phyloP scores from a whole-genome alignment of 2,113 vertebrate species.

The Rhinoptilus africanus region DNA sequence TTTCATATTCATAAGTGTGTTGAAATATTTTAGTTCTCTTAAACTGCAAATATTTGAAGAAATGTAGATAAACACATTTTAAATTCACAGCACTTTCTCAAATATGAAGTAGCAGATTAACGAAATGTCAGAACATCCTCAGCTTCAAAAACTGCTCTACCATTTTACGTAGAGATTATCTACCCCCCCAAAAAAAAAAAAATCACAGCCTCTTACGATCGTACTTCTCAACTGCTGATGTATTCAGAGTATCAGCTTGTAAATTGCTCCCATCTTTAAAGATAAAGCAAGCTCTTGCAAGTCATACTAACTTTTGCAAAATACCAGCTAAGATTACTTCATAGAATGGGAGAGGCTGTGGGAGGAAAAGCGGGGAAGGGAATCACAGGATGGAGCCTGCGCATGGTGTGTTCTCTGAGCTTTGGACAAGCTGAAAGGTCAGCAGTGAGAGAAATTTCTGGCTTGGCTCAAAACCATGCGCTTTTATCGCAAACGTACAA shows the following conservation, averaged over 20 bases:
- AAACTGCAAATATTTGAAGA: slow-evolving; percentile 60
- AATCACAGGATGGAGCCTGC: neutral
- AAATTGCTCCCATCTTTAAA: slow-evolving; percentile 1
- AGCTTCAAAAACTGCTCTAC: slow-evolving; percentile 35
- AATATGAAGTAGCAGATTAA: slow-evolving; percentile 47
- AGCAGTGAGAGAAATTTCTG: neutral
- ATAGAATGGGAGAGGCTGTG: neutral
- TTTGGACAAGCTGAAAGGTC: neutral
- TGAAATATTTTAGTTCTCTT: slow-evolving; percentile 54
- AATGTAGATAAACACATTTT: slow-evolving; percentile 62
- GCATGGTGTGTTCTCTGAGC: neutral
- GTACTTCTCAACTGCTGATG: slow-evolving; percentile 4
- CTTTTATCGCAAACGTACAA: neutral
- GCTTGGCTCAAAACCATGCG: neutral
- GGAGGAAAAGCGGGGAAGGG: neutral
- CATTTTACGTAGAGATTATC: slow-evolving; percentile 39
- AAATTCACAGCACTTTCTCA: slow-evolving; percentile 61
- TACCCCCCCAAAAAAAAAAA: neutral
- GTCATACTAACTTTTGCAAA: neutral
- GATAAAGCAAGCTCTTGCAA: neutral
- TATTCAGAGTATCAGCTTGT: neutral
- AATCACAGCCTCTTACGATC: neutral
- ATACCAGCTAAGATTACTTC: neutral
- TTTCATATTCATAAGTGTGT: slow-evolving; percentile 41
- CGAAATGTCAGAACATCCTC: slow-evolving; percentile 59